Evolutionary conservation across 1,140 invertebrate species (phyloP).

Genomic region (Choristoneura fumiferana): DNA sequence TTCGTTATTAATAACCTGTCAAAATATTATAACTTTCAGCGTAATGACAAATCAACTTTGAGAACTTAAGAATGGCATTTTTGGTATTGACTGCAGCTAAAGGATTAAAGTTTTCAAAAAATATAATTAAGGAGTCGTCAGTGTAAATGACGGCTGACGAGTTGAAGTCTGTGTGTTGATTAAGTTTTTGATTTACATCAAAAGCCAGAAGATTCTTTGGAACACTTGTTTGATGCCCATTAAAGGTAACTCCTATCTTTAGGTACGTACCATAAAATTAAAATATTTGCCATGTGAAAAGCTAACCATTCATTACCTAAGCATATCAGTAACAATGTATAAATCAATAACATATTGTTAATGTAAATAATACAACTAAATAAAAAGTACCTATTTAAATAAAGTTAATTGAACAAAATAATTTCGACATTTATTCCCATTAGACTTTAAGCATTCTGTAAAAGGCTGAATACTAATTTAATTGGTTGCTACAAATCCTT

Average conservation of each 20-base stretch:
- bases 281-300: conserved; percentile 13
- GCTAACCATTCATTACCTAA: conserved; percentile 2
- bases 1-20: too few relatives aligned
- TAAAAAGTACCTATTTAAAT: too few relatives aligned
- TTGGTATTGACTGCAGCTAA: background rate
- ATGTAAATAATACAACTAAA: conserved; percentile 12
- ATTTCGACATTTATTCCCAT: too few relatives aligned
- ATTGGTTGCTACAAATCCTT: too few relatives aligned
- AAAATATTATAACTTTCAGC: too few relatives aligned
- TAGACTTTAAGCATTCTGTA: too few relatives aligned
- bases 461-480: too few relatives aligned
- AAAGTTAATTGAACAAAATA: too few relatives aligned
- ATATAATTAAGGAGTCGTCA: conserved; percentile 8
- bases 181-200: background rate
- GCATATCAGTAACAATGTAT: conserved; percentile 8
- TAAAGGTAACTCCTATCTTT: background rate
- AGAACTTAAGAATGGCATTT: too few relatives aligned
- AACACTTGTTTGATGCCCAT: too few relatives aligned
- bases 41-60: too few relatives aligned
- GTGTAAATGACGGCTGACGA: background rate
- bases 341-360: conserved; percentile 10
- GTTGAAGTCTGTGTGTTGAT: background rate
- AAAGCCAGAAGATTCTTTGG: too few relatives aligned
- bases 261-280: background rate
- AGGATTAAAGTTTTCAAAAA: background rate